Base-by-base conservation (phyloP, 37 sponge, comb jelly and placozoan species). In the Eunapius fragilis region DNA sequence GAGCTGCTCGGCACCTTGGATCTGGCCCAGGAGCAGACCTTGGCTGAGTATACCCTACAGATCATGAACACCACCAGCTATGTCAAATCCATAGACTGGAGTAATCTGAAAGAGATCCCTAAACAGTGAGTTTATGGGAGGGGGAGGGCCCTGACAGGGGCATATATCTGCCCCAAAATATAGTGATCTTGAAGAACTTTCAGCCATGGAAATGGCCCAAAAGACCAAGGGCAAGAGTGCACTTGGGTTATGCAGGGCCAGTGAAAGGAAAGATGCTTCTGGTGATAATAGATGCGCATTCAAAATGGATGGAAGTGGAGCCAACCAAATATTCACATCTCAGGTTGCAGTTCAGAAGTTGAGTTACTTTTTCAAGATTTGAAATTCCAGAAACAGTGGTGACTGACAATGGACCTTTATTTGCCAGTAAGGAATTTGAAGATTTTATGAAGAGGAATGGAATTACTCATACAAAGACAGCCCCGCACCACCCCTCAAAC, bases 131-230 rank as follows among this genome's bases (percentile, higher is more conserved):
- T n/a, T n/a, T n/a, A n/a, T n/a, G n/a, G n/a, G n/a, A n/a, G n/a
- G n/a, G n/a, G n/a, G n/a, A n/a, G n/a, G n/a, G n/a, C n/a, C n/a
- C n/a, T n/a, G n/a, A n/a, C n/a, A n/a, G n/a, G n/a, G n/a, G n/a
- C n/a, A n/a, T n/a, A n/a, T n/a, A n/a, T n/a, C n/a, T n/a, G n/a
- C n/a, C n/a, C n/a, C n/a, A n/a, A n/a, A n/a, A n/a, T n/a, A n/a
- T n/a, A n/a, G n/a, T n/a, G n/a, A n/a, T n/a, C n/a, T n/a, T n/a
- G n/a, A n/a, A n/a, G n/a, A n/a, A n/a, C n/a, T n/a, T n/a, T n/a
- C 86, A 78, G 70, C 86, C 48, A 9, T 76, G 86, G 86, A 67
- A 77, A 31, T 85, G 79, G 86, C 86, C 86, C 30, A 30, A 30
- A 35, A 32, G 48, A 79, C 86, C 86, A 27, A 77, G 86, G 86